A percentile compares a stretch with the other conserved stretches of the same genome.
Conservation (phyloP, 2,888 invertebrate genomes). For the Caenorhabditis sp. region DNA sequence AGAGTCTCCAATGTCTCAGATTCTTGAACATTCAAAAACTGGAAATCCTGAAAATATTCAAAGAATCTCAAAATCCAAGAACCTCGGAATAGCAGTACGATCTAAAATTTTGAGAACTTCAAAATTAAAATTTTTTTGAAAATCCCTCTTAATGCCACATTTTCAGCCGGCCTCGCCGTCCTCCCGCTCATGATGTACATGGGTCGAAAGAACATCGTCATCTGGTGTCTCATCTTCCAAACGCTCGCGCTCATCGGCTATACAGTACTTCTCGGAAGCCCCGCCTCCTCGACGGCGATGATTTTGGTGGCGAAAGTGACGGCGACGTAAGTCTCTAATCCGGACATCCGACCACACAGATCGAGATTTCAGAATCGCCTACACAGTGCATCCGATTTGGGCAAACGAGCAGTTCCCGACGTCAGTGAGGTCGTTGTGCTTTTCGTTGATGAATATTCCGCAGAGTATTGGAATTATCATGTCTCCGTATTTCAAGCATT, state of each 20-base stretch:
- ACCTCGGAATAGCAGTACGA: too few relatives aligned
- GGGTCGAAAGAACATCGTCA: constrained; percentile 47
- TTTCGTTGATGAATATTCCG: constrained; percentile 62
- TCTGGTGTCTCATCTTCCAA: constrained; percentile 43
- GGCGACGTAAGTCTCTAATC: constrained; percentile 53
- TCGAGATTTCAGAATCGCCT: constrained; percentile 45
- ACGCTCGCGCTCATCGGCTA: constrained; percentile 29
- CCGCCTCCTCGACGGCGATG: background rate
- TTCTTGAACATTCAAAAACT: too few relatives aligned
- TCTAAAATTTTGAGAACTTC: background rate
- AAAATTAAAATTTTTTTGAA: background rate
- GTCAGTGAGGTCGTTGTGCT: constrained; percentile 50
- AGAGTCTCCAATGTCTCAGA: too few relatives aligned
- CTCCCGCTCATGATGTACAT: constrained; percentile 60
- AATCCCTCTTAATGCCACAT: too few relatives aligned
- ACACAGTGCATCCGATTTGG: constrained; percentile 68
- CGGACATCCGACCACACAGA: too few relatives aligned
- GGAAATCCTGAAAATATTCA: too few relatives aligned
- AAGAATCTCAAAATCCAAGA: too few relatives aligned
- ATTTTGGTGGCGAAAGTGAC: constrained; percentile 55
- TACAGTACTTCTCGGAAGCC: constrained; percentile 11
- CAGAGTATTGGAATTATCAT: constrained; percentile 63
- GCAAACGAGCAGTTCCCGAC: constrained; percentile 66
- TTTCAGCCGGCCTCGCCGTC: constrained; percentile 55
- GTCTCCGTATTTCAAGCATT: constrained; percentile 62